These are phyloP conservation scores for Diglossa brunneiventris DNA, from an alignment of 2,113 vertebrate genomes.

Conservation along the genomic window DNA sequence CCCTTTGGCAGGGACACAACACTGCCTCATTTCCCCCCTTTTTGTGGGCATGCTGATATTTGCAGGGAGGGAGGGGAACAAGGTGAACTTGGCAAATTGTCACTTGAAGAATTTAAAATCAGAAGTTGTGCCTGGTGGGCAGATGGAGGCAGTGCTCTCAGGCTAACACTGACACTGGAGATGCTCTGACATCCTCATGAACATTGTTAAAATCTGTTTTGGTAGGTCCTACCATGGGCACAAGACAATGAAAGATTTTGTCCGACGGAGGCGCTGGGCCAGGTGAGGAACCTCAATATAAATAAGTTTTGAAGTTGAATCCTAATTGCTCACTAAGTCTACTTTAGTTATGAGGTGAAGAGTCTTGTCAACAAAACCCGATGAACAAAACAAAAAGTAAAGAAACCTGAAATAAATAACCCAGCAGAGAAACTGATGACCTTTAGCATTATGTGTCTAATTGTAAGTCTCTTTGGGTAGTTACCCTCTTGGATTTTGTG, in stretches of 20 bases:
- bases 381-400: not conserved
- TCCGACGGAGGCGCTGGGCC: slow-evolving; percentile 92
- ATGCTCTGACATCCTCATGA: not conserved
- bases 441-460: not conserved
- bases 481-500: not conserved
- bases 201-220: not conserved
- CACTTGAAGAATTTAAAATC: not conserved
- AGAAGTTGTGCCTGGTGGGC: not conserved
- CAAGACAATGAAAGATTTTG: slow-evolving; percentile 98
- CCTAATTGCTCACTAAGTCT: not conserved
- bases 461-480: not conserved
- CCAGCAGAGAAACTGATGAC: not conserved
- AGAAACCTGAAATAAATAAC: not conserved
- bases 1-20: not conserved
- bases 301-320: not conserved
- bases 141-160: not conserved
- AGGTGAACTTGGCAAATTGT: not conserved
- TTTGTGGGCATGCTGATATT: not conserved
- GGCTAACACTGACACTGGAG: not conserved
- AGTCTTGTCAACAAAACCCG: not conserved
- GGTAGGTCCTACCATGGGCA: slow-evolving; percentile 90
- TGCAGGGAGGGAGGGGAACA: not conserved
- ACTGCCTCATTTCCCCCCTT: not conserved
- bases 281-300: slow-evolving; percentile 74
- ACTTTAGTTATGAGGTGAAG: not conserved